Base-by-base conservation (phyloP, 2,113 vertebrate species). In the Istiophorus platypterus region DNA sequence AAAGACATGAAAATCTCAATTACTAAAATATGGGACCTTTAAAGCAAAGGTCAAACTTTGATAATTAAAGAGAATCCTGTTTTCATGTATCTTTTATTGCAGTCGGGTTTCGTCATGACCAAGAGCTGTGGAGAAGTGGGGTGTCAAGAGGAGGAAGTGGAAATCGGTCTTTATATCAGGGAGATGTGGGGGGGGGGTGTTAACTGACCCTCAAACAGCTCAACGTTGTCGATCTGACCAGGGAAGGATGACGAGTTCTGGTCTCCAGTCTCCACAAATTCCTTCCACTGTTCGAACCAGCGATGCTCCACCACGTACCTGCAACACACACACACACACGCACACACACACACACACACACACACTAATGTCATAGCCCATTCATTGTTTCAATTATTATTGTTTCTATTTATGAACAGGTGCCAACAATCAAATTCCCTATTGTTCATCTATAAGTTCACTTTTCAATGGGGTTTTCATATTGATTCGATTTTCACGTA, bases 201-300 rank as follows among this genome's bases (percentile, higher is more conserved):
- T 67, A 0, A 88, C 87, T 80, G 91, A 96, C 96, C 96, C 85
- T 97, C 95, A 41, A 96, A 97, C 57, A 97, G 95, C 31, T 95
- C 91, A 0, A 90, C 78, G 84, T 97, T 97, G 92, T 96, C 94
- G 67, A 97, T 95, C 54, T 93, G 94, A 42, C 96, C 96, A 0
- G 96, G 96, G 73, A 95, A 97, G 6, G 94, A 94, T 1, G 90
- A 90, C 0, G 95, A 95, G 82, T 96, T 95, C 88, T 95, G 95
- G 85, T 96, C 94, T 65, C 95, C 93, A 0, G 85, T 93, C 74
- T 95, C 94, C 65, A 96, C 95, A 13, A 96, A 96, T 62, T 93
- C 94, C 58, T 94, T 95, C 96, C 97, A 97, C 85, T 95, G 94
- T 37, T 95, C 92, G 87, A 94, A 97, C 97, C 96, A 97, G 69